Conservation (phyloP, 2,113 vertebrate genomes). For the Bambusicola thoracicus region DNA sequence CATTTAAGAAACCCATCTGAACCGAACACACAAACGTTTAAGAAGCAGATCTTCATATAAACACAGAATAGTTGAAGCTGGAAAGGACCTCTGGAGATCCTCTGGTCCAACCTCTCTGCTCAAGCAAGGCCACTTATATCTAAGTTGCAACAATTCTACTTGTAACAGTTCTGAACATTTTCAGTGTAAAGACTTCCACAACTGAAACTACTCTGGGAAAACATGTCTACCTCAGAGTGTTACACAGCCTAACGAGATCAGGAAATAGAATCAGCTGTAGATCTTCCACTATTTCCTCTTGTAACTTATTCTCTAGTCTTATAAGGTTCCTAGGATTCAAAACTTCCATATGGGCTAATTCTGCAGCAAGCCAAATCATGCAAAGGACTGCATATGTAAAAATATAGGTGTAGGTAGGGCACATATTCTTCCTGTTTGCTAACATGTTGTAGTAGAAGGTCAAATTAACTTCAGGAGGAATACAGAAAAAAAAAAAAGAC, state of each 20-base stretch:
- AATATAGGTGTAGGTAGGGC: background rate
- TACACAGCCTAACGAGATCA: background rate
- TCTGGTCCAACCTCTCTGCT: background rate
- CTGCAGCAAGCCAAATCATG: background rate
- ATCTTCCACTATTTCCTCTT: background rate
- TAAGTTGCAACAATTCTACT: background rate
- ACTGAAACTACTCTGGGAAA: background rate
- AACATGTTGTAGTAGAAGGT: background rate
- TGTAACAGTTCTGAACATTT: background rate
- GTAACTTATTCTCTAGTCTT: background rate
- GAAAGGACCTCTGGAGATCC: background rate
- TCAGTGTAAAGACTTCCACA: background rate
- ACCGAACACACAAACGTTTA: background rate
- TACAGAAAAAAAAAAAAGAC: background rate
- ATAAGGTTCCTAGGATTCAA: background rate
- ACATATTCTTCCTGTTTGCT: background rate
- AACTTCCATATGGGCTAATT: background rate
- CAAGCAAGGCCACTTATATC: background rate
- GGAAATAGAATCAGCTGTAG: no score
- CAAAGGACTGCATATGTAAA: background rate
- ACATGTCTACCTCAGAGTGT: background rate
- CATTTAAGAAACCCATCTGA: background rate
- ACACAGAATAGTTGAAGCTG: background rate
- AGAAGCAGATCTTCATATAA: background rate
- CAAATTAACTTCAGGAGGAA: slow-evolving; percentile 1